phyloP scores from a whole-genome alignment of 2,888 invertebrate species.

The Pegoplata infirma region DNA sequence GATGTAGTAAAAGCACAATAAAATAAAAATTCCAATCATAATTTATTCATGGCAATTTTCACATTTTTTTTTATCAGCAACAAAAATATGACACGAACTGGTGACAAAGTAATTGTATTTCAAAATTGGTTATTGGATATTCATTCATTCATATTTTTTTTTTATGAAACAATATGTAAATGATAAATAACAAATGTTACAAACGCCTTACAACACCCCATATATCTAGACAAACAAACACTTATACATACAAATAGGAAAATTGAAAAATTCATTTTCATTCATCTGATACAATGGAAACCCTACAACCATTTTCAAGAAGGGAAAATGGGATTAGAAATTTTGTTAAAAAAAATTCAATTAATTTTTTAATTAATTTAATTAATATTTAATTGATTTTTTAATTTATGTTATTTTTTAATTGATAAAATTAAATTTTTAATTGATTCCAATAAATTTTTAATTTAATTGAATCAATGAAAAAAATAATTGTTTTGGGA shows the following conservation, averaged over 20 bases:
- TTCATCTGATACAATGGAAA: not conserved
- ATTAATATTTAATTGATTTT: too few species aligned
- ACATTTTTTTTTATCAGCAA: slow-evolving; percentile 20
- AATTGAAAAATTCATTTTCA: slow-evolving; percentile 9
- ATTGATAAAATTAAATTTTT: too few species aligned
- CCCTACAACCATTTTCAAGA: too few species aligned
- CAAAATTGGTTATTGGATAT: not conserved
- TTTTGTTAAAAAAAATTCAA: too few species aligned
- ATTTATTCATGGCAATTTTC: slow-evolving; percentile 32
- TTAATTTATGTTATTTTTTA: too few species aligned
- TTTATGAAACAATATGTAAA: not conserved
- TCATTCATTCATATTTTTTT: not conserved
- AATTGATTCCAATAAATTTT: too few species aligned
- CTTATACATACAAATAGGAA: not conserved
- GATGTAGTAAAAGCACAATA: not conserved
- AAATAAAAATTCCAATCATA: not conserved
- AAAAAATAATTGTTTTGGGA: too few species aligned
- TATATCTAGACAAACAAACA: not conserved
- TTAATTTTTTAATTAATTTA: too few species aligned
- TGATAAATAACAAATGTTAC: not conserved
- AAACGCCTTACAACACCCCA: not conserved
- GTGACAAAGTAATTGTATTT: slow-evolving; percentile 2
- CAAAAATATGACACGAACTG: slow-evolving; percentile 21
- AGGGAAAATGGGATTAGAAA: too few species aligned
- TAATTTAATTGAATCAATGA: too few species aligned